These are phyloP conservation scores for Arrhamphus sclerolepis DNA, from an alignment of 2,797 vertebrate genomes.

Conservation along the genomic window DNA sequence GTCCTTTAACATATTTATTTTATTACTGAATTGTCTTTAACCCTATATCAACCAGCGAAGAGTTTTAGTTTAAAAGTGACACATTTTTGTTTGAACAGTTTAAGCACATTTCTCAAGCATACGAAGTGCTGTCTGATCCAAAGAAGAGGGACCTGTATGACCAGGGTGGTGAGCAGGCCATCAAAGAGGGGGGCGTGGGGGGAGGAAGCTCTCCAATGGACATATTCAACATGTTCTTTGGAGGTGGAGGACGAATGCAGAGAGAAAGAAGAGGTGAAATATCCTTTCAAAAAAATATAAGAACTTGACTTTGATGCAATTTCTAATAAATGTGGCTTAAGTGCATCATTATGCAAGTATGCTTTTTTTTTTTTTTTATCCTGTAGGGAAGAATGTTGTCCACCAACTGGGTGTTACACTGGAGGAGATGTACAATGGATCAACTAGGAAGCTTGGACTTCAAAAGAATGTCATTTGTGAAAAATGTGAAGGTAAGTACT, in stretches of 20 bases:
- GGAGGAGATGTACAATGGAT: constrained; percentile 92
- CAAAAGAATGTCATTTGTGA: constrained; percentile 95
- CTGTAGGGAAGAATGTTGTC: constrained; percentile 91
- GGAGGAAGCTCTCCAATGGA: constrained; percentile 92
- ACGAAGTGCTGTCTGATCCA: constrained; percentile 95
- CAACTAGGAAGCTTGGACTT: constrained; percentile 91
- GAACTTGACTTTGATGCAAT: background rate
- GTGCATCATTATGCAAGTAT: too few relatives aligned
- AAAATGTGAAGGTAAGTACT: constrained; percentile 90
- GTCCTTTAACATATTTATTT: too few relatives aligned
- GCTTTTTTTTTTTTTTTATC: background rate
- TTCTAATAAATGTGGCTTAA: background rate
- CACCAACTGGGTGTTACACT: constrained; percentile 90
- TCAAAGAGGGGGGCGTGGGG: constrained; percentile 93
- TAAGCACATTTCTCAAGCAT: constrained; percentile 97
- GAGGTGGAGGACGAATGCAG: constrained; percentile 93
- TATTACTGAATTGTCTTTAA: too few relatives aligned
- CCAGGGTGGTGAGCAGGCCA: constrained; percentile 96
- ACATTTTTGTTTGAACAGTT: constrained; percentile 80
- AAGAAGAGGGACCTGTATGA: constrained; percentile 97
- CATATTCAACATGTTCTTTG: constrained; percentile 99
- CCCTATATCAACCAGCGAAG: too few relatives aligned
- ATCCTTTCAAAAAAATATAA: background rate
- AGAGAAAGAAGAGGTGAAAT: constrained; percentile 92
- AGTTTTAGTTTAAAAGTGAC: background rate